Base-by-base conservation (phyloP, 2,888 invertebrate species). In the Acanthosoma haemorrhoidale region DNA sequence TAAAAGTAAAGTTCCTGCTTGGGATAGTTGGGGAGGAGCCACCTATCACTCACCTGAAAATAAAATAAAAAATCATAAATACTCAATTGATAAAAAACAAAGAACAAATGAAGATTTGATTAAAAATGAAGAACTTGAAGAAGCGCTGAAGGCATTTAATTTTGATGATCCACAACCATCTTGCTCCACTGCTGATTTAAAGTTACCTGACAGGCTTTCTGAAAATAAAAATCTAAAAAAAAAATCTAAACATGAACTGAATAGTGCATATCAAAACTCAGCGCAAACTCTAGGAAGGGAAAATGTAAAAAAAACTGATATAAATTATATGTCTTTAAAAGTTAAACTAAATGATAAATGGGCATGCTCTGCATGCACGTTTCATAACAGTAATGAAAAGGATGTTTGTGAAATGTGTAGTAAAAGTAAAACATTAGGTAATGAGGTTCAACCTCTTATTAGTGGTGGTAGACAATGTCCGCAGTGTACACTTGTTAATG, bases 371-470 rank as follows among this genome's bases (percentile, higher is more conserved):
- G 84, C 85, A 0, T 91, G 91, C 79, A 91, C 91, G 0, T 91
- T 83, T 78, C 78, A 88, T 13, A 91, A 91, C 77, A 79, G 79
- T 2, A 76, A 78, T 0, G 76, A 77, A 0, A 79, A 79, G 21
- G 83, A 84, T 11, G 87, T 88, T 21, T 91, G 91, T 77, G 89
- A 89, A 73, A 90, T 91, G 84, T 91, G 91, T 76, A 86, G 87
- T 21, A 90, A 89, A 77, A 87, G 87, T 0, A 82, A 82, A 68
- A 78, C 78, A 58, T 79, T 78, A 59, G 87, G 86, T 0, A 84
- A 85, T 4, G 86, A 86, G 76, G 82, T 84, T 25, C 83, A 84
- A 72, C 88, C 88, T 0, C 80, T 90, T 58, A 86, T 86, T 16
- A 87, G 89, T 9, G 90, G 91, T 0, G 90, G 90, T 0, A 83